These are phyloP conservation scores for Ciconia stormi DNA, from an alignment of 2,113 vertebrate species.

Conservation along the genomic window DNA sequence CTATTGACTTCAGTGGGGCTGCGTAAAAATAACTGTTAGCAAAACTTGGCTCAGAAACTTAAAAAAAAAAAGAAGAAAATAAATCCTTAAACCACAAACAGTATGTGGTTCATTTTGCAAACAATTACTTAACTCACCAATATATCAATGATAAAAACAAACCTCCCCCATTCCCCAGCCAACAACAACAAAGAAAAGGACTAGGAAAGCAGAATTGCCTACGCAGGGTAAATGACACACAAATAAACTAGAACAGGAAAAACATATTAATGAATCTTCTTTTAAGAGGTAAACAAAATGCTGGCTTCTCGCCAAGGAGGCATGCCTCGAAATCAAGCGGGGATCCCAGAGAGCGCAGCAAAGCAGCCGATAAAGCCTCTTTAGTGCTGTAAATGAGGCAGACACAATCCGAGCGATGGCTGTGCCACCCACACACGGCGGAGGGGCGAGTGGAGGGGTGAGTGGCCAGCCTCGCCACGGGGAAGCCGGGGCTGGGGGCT, in stretches of 20 bases:
- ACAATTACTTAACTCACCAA: conserved; percentile 7
- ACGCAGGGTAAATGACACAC: neutral
- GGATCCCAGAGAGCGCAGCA: neutral
- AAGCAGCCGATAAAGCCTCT: neutral
- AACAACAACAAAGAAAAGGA: neutral
- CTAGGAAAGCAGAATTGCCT: conserved; percentile 20
- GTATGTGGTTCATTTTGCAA: neutral
- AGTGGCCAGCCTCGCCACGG: rapidly evolving
- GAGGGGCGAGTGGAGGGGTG: rapidly evolving
- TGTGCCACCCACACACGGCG: neutral
- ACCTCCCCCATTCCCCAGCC: neutral
- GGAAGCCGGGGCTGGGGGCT: neutral
- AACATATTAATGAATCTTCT: conserved; percentile 45
- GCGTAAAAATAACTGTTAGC: neutral
- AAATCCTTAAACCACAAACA: neutral
- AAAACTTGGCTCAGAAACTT: neutral
- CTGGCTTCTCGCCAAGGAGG: conserved; percentile 21
- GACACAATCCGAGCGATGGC: neutral
- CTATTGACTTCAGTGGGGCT: neutral
- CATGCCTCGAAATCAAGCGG: neutral
- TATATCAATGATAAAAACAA: conserved; percentile 4
- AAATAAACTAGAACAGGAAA: conserved; percentile 24
- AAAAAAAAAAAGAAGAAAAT: neutral
- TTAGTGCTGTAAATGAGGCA: neutral
- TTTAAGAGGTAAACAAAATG: conserved; percentile 26